Conservation (phyloP, 2,888 invertebrate species). For the Stenchaetothrips biformis region DNA sequence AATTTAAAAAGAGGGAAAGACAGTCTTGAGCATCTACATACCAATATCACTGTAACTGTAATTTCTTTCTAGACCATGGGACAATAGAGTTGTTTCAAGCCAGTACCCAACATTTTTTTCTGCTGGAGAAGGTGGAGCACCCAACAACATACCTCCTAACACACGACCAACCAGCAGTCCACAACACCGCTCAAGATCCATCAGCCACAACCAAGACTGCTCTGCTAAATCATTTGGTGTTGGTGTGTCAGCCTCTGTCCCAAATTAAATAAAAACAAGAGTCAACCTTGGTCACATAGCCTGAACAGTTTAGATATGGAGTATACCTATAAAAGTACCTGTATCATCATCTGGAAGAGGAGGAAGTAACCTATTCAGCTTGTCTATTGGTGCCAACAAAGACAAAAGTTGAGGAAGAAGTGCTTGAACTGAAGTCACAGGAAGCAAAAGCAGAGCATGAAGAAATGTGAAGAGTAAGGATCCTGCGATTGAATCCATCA, state of each 20-base stretch:
- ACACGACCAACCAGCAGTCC: conserved; percentile 56
- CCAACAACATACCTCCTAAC: conserved; percentile 54
- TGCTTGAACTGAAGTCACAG: conserved; percentile 45
- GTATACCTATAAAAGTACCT: conserved; percentile 36
- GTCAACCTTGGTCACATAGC: conserved; percentile 27
- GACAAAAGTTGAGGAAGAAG: conserved; percentile 45
- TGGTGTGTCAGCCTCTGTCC: conserved; percentile 49
- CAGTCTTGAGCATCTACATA: conserved; percentile 15
- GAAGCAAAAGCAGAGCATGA: conserved; percentile 53
- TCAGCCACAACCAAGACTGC: conserved; percentile 54
- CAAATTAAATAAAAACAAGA: conserved; percentile 30
- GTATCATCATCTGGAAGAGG: conserved; percentile 44
- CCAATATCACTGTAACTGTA: neutral
- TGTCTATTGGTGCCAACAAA: conserved; percentile 46
- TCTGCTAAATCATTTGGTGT: conserved; percentile 49
- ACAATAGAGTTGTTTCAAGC: conserved; percentile 48
- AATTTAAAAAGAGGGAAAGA: neutral
- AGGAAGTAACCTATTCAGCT: conserved; percentile 46
- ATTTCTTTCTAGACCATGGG: conserved; percentile 42
- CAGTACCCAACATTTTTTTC: conserved; percentile 49
- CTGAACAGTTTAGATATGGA: conserved; percentile 24
- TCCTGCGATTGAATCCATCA: conserved; percentile 54
- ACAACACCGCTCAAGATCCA: conserved; percentile 57
- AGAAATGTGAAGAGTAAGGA: conserved; percentile 55
- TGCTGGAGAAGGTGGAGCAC: conserved; percentile 46